Evolutionary conservation across 1,140 invertebrate species (phyloP).

Genomic region (Drosophila asahinai): DNA sequence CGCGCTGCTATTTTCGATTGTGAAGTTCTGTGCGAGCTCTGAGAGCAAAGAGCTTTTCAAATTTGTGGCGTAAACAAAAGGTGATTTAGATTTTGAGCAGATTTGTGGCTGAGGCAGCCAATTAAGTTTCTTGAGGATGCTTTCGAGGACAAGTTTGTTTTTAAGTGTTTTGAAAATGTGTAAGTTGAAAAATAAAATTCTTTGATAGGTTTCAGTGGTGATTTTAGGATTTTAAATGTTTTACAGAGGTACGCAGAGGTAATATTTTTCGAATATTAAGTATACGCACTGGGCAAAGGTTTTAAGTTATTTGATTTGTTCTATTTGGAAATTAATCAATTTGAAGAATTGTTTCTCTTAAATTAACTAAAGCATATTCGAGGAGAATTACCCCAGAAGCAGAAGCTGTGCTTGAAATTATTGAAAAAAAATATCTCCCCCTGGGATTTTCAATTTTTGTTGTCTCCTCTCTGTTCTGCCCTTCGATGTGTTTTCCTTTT

Average conservation of each 20-base stretch:
- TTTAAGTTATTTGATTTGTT: no score
- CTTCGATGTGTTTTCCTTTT: slow-evolving; percentile 21
- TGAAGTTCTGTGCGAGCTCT: not conserved
- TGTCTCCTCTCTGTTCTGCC: slow-evolving; percentile 14
- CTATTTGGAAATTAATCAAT: not conserved
- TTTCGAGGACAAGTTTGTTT: slow-evolving; percentile 6
- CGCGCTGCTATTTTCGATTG: not conserved
- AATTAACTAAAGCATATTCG: not conserved
- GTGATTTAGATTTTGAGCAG: slow-evolving; percentile 13
- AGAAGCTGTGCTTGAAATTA: not conserved
- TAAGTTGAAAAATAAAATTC: not conserved
- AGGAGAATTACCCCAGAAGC: not conserved
- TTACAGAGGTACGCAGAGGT: not conserved
- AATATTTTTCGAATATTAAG: slow-evolving; percentile 2
- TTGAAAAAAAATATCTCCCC: slow-evolving; percentile 2
- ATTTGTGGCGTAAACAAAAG: slow-evolving; percentile 11
- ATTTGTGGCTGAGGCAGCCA: slow-evolving; percentile 5
- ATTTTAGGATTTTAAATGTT: not conserved
- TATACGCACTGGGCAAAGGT: not conserved
- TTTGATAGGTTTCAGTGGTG: not conserved
- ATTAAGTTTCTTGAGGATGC: no score
- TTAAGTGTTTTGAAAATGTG: not conserved
- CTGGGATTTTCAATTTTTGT: slow-evolving; percentile 2
- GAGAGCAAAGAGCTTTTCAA: slow-evolving; percentile 1
- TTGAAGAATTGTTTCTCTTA: not conserved